phyloP scores from a whole-genome alignment of 2,797 vertebrate species.

The Natrix natrix region DNA sequence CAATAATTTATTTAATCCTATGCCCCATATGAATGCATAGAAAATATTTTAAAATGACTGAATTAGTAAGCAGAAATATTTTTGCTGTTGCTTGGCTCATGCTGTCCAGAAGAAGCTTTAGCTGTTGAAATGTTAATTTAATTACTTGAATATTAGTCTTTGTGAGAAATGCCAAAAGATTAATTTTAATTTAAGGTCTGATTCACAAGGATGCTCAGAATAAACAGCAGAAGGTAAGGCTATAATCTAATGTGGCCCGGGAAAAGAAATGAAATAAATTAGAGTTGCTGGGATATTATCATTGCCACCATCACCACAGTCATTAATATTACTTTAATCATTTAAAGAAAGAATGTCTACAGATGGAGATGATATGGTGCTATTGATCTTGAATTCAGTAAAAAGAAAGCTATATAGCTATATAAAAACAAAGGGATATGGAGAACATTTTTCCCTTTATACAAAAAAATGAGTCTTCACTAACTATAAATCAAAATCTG shows the following conservation, averaged over 20 bases:
- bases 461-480: background rate
- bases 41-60: background rate
- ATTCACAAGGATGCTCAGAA: background rate
- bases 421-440: background rate
- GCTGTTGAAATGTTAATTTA: background rate
- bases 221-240: background rate
- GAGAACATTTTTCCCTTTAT: background rate
- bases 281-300: background rate
- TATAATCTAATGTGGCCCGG: background rate
- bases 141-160: background rate
- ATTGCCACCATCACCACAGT: background rate
- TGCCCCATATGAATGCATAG: background rate
- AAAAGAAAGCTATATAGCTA: background rate
- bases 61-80: background rate
- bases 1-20: background rate
- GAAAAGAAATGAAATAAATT: background rate
- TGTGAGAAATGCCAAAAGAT: background rate
- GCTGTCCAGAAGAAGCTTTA: background rate
- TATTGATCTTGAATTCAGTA: background rate
- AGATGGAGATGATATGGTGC: background rate
- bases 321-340: background rate
- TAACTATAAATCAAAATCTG: background rate
- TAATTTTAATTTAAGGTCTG: background rate
- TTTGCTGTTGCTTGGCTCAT: background rate
- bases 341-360: background rate